These are phyloP conservation scores for Melanogrammus aeglefinus DNA, from an alignment of 2,797 vertebrate genomes.

Conservation along the genomic window DNA sequence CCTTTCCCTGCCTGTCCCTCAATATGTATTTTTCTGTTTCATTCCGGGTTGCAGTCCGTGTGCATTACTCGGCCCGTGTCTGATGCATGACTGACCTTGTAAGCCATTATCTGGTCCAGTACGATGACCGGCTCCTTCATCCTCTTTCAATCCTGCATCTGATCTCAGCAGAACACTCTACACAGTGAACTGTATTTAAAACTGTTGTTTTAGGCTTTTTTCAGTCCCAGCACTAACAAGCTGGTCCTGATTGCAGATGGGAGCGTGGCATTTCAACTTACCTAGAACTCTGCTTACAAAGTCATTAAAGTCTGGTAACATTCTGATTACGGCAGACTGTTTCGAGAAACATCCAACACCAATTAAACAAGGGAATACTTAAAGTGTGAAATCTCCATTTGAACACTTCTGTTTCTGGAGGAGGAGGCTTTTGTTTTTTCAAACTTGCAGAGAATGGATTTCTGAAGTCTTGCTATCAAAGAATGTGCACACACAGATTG, in stretches of 20 bases:
- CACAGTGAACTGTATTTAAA: neutral
- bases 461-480: neutral
- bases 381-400: neutral
- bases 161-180: neutral
- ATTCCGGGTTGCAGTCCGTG: neutral
- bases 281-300: neutral
- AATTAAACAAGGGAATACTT: neutral
- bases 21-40: neutral
- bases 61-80: slow-evolving; percentile 19
- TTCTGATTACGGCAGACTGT: neutral
- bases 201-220: too few species aligned
- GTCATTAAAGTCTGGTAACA: neutral
- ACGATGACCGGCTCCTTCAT: slow-evolving; percentile 18
- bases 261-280: neutral
- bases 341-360: neutral
- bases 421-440: neutral
- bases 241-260: too few species aligned
- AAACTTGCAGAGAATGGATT: neutral
- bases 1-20: neutral
- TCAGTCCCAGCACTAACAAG: neutral
- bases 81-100: slow-evolving; percentile 42
- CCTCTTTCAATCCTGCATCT: slow-evolving; percentile 1
- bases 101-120: slow-evolving; percentile 38
- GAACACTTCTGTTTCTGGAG: too few species aligned
- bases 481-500: neutral